Base-by-base conservation (phyloP, 92 coral and sea anemone genomes). In the Galaxea fascicularis region DNA sequence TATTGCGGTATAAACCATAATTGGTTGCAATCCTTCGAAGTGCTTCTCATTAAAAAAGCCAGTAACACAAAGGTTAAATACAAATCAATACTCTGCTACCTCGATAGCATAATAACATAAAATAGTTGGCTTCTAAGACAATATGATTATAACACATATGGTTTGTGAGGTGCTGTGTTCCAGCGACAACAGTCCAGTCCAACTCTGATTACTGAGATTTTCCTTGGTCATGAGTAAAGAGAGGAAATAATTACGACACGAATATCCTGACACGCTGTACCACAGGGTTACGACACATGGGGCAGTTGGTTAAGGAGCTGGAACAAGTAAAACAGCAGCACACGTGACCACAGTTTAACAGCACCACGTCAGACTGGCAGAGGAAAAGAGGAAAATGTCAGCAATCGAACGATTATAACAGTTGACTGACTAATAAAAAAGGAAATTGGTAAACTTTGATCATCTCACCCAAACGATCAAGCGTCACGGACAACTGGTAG, bases 301-400 rank as follows among this genome's bases (percentile, higher is more conserved):
- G 99, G 53, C 99, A 96, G 27, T 56, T 74, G 78, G 85, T 52
- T 3, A 96, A 84, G 25, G 94, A 66, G 51, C 87, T 53, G 25
- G 98, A 92, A 59, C 99, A 96, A 39, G 65, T 75, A 71, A 88
- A 88, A 86, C 99, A 96, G 82, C 99, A 92, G 83, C 99, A 96
- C 73, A 96, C 99, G 93, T 96, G 99, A 85, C 99, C 99, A 91
- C 99, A 96, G 52, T 89, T 85, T 51, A 96, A 87, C 78, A 96
- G 82, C 68, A 96, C 98, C 65, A 94, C 92, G 74, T 96, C 95
- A 73, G 98, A 93, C 99, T 96, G 84, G 54, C 5, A 80, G 60
- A 74, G n/a, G 44, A 65, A 52, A 73, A 72, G 45, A 78, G 9
- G 26, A 18, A 26, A 24, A 83, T 15, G 25, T 26, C 47, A 74